Evolutionary conservation across 1,140 invertebrate genomes (phyloP).

Genomic region (Ceratosolen solmsi): DNA sequence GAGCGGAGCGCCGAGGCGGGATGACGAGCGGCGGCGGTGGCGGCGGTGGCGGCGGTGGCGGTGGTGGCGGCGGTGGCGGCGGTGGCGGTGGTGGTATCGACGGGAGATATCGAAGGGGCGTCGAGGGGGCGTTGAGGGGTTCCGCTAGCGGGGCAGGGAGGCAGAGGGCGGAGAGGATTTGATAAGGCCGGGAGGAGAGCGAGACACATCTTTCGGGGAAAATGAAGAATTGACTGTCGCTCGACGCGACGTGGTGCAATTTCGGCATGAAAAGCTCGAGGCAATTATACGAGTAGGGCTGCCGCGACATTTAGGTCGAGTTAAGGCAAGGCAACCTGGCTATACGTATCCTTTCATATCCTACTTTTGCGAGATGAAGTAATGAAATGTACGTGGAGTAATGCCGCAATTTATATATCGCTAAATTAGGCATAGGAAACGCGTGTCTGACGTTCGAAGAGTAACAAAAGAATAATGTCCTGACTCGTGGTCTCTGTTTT

Average conservation of each 20-base stretch:
- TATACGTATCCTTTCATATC: too few species aligned
- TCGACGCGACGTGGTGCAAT: not conserved
- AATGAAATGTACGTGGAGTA: too few species aligned
- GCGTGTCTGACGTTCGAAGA: too few species aligned
- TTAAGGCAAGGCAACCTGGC: too few species aligned
- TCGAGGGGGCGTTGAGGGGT: not conserved
- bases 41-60: not conserved
- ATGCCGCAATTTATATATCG: too few species aligned
- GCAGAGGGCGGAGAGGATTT: not conserved
- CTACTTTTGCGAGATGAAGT: too few species aligned
- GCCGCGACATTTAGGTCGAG: too few species aligned
- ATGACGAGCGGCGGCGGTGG: not conserved
- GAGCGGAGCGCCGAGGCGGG: not conserved
- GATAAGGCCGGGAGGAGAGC: not conserved
- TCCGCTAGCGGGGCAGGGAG: not conserved
- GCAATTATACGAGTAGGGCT: not conserved
- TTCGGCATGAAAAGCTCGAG: not conserved
- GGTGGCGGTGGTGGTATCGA: too few species aligned
- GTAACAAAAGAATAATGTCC: too few species aligned
- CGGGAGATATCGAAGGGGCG: not conserved
- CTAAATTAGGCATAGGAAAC: too few species aligned
- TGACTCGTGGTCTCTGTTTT: too few species aligned
- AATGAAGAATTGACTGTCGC: not conserved
- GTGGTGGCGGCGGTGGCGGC: not conserved
- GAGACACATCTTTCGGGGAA: not conserved